Percentiles rank a stretch among this genome's conserved stretches.
phyloP scores from a whole-genome alignment of 35 echinoderm and acorn worm genomes.

The Strongylocentrotus purpuratus region DNA sequence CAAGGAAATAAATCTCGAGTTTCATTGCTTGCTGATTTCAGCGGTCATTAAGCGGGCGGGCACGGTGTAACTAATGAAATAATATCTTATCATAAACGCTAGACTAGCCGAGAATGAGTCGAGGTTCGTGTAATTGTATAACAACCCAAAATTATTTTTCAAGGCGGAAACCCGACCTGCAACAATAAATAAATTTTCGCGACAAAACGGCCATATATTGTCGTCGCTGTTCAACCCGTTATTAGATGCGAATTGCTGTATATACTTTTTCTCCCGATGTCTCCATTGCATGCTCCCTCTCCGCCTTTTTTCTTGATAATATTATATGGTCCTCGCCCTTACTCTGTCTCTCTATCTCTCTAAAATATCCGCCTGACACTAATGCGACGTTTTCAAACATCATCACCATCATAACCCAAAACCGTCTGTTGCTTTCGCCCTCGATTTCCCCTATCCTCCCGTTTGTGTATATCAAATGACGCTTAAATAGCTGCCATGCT shows the following conservation, averaged over 20 bases:
- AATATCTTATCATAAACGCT: slow-evolving; percentile 20
- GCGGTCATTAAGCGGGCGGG: slow-evolving; percentile 24
- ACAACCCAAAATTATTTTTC: slow-evolving; percentile 36
- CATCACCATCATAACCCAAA: slow-evolving; percentile 34
- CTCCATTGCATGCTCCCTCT: background rate
- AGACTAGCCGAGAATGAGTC: slow-evolving; percentile 2
- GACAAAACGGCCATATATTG: slow-evolving; percentile 12
- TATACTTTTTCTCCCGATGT: background rate
- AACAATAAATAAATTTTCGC: slow-evolving; percentile 40
- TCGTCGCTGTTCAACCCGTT: background rate
- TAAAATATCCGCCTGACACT: background rate
- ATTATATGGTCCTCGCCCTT: background rate
- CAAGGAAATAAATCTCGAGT: background rate
- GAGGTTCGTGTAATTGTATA: slow-evolving; percentile 5
- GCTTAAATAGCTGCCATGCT: slow-evolving; percentile 34
- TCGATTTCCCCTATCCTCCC: background rate
- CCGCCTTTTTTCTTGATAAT: background rate
- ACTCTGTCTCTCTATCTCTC: background rate
- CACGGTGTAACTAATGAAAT: slow-evolving; percentile 27
- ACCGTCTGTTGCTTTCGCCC: slow-evolving; percentile 13
- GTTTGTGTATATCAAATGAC: slow-evolving; percentile 22
- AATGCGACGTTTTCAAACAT: slow-evolving; percentile 44
- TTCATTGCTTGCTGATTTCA: slow-evolving; percentile 33
- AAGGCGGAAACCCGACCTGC: slow-evolving; percentile 15
- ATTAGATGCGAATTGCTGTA: slow-evolving; percentile 33